Evolutionary conservation across 2,113 vertebrate species (phyloP), one percentile per base, ranked within the genome.

Genomic region (Pangasianodon gigas): DNA sequence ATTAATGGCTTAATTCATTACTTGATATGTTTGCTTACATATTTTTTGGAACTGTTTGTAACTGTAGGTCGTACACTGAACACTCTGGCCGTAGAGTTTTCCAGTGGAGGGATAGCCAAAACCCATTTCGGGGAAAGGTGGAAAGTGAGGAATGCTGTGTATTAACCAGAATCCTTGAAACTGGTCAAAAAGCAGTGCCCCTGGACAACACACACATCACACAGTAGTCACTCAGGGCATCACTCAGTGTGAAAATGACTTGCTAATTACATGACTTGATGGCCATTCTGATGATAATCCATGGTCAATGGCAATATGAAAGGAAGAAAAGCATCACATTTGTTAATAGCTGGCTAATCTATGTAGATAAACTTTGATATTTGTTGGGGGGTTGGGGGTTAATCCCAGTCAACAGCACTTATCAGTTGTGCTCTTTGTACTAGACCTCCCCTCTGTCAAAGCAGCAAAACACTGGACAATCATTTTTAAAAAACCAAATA

Each of bases 141-240:
- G 97, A 93, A 99, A 99, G 90, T 94, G 94, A 21, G 98, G 98
- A 88, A 98, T 94, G 5, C 96, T 97, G 95, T 98, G 98, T 80
- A 96, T 97, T 83, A 98, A 82, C 97, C 97, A 99, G 94, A 99
- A 98, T 85, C 98, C 98, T 93, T 98, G 97, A 81, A 93, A 92
- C 92, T 89, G 95, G 93, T 98, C 96, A 95, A 97, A 97, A 89
- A 97, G 94, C 91, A 99, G 90, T 58, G 96, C 93, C 77, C 98
- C 97, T 99, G 94, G 69, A 91, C 67, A 87, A 48, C 8, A 94
- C 21, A 92, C n/a, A 92, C 60, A 91, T 58, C 89, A 71, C n/a
- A 81, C 65, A 69, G 24, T n/a, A 48, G 6, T 60, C 44, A 87
- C 7, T n/a, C 51, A 46, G 4, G 24, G 62, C 37, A 26, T 56